A percentile compares a stretch with the other conserved stretches of the same genome.
These are phyloP conservation scores for Micrasema minimum DNA, from an alignment of 1,140 invertebrate species.

Conservation along the genomic window DNA sequence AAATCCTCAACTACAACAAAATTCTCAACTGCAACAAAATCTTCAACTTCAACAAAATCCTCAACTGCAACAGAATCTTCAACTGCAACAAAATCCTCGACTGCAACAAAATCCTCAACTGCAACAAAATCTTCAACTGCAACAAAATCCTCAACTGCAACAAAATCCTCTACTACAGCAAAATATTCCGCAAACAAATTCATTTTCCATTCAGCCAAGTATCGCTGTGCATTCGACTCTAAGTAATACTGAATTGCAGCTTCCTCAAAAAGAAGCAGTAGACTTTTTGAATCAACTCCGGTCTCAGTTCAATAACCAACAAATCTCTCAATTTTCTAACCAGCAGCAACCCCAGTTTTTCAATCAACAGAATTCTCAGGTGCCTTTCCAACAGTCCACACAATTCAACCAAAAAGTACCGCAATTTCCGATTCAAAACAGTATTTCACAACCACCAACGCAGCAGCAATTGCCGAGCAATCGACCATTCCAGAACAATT, in stretches of 20 bases:
- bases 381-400: not conserved
- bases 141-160: slow-evolving; percentile 54
- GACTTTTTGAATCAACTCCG: slow-evolving; percentile 64
- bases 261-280: slow-evolving; percentile 64
- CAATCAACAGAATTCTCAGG: slow-evolving; percentile 9
- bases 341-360: slow-evolving; percentile 4
- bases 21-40: slow-evolving; percentile 22
- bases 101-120: slow-evolving; percentile 37
- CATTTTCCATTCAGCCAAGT: slow-evolving; percentile 63
- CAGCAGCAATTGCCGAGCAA: slow-evolving; percentile 47
- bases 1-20: not conserved
- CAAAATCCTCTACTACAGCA: slow-evolving; percentile 51
- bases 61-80: slow-evolving; percentile 7
- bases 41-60: slow-evolving; percentile 4
- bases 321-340: slow-evolving; percentile 54
- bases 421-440: slow-evolving; percentile 60
- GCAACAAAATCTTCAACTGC: slow-evolving; percentile 56
- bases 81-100: slow-evolving; percentile 36
- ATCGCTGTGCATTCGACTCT: slow-evolving; percentile 60
- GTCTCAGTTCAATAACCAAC: slow-evolving; percentile 7
- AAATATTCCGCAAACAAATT: slow-evolving; percentile 52
- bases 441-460: slow-evolving; percentile 66
- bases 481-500: slow-evolving; percentile 51
- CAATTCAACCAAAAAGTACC: slow-evolving; percentile 56
- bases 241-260: slow-evolving; percentile 57